Evolutionary conservation across 2,113 vertebrate genomes (phyloP).

Genomic region (Natator depressus): DNA sequence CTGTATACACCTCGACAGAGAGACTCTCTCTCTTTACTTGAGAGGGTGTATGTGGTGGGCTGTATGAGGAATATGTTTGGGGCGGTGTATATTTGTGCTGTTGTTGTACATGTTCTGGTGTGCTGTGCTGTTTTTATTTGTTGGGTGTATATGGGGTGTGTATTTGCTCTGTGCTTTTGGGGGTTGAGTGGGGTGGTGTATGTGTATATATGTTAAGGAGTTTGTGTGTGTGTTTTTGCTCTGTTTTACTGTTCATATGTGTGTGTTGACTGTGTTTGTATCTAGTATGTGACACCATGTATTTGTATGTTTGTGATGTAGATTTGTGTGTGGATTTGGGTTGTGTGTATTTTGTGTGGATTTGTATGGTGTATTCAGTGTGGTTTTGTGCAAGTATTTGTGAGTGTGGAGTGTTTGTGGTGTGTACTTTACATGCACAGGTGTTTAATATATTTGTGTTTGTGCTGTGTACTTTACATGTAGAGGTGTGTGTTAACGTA

Average conservation of each 20-base stretch:
- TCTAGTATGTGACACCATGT: neutral
- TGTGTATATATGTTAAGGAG: constrained; percentile 47
- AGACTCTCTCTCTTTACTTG: constrained; percentile 13
- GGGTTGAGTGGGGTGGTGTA: constrained; percentile 60
- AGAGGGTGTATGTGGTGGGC: constrained; percentile 1
- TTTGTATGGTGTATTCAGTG: neutral
- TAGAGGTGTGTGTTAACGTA: neutral
- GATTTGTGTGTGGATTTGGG: neutral
- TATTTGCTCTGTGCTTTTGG: constrained; percentile 69
- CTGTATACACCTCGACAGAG: neutral
- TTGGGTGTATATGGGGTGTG: constrained; percentile 56
- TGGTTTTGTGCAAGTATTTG: constrained; percentile 23
- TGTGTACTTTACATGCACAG: neutral
- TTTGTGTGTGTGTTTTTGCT: constrained; percentile 27
- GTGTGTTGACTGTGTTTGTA: neutral
- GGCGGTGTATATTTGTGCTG: constrained; percentile 51
- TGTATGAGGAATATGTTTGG: constrained; percentile 46
- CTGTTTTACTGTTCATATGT: constrained; percentile 47
- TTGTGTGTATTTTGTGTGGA: neutral
- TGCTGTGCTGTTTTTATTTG: neutral
- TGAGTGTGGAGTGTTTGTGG: constrained; percentile 9
- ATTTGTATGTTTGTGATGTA: neutral
- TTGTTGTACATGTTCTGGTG: constrained; percentile 17
- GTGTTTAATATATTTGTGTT: neutral
- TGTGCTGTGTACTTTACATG: neutral